A percentile compares a stretch with the other conserved stretches of the same genome.
phyloP scores from a whole-genome alignment of 2,113 vertebrate genomes.

The Antechinus stuartii region DNA sequence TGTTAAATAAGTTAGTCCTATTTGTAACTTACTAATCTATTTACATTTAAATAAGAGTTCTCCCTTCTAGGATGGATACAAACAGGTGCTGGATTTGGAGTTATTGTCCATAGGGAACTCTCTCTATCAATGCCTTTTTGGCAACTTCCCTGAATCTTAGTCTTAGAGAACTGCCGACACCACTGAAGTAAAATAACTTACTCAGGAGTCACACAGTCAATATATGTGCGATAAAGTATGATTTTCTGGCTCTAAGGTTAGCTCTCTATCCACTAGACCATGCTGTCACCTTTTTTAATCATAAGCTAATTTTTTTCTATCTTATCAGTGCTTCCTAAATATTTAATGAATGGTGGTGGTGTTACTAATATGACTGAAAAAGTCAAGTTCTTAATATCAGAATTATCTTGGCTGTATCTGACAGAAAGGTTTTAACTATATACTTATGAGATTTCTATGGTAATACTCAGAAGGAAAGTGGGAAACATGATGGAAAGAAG shows the following conservation, averaged over 20 bases:
- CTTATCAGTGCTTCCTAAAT: neutral
- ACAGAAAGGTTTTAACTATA: neutral
- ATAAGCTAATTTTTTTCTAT: slow-evolving; percentile 10
- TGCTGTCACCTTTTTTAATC: neutral
- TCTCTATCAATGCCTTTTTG: neutral
- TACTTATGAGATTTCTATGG: neutral
- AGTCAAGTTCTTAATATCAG: slow-evolving; percentile 26
- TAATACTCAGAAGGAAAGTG: neutral
- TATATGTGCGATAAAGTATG: neutral
- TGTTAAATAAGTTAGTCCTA: slow-evolving; percentile 6
- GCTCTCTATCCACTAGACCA: neutral
- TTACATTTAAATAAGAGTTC: neutral
- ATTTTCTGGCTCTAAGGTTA: neutral
- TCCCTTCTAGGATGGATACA: neutral
- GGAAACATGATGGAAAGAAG: neutral
- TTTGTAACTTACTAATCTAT: neutral
- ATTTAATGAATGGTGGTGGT: neutral
- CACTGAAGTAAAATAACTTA: neutral
- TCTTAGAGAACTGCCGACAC: neutral
- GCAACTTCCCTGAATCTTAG: neutral
- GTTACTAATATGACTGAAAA: neutral
- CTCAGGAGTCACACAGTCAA: neutral
- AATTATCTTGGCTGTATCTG: neutral
- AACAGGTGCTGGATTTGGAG: neutral
- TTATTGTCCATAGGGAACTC: neutral